Evolutionary conservation across 2,888 invertebrate species (phyloP).

Genomic region (Microctonus brassicae): DNA sequence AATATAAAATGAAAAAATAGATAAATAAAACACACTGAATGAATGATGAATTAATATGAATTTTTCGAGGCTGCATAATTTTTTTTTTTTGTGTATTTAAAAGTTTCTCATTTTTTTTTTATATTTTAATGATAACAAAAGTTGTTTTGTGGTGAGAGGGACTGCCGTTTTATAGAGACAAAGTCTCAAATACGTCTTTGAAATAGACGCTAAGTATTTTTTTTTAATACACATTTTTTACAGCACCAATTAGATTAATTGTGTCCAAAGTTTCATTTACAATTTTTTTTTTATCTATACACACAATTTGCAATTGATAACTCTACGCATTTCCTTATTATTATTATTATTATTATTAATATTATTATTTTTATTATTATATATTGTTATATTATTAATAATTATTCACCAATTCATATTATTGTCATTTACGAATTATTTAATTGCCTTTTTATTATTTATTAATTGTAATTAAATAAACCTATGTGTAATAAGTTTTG

Average conservation of each 20-base stretch:
- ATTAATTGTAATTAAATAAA: constrained; percentile 66
- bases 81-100: constrained; percentile 2
- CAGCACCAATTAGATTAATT: constrained; percentile 39
- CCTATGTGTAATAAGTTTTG: constrained; percentile 70
- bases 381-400: constrained; percentile 38
- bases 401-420: constrained; percentile 43
- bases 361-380: no score
- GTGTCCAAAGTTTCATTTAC: constrained; percentile 45
- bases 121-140: constrained; percentile 2
- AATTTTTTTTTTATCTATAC: constrained; percentile 17
- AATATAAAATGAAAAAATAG: constrained; percentile 17
- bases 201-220: background rate
- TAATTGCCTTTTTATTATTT: constrained; percentile 66
- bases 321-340: constrained; percentile 48
- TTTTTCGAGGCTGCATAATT: constrained; percentile 21
- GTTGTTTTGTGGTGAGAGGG: constrained; percentile 10
- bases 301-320: constrained; percentile 40
- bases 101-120: background rate
- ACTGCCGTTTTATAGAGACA: constrained; percentile 27
- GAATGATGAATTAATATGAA: constrained; percentile 6
- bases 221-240: constrained; percentile 26
- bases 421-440: constrained; percentile 39
- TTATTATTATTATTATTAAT: constrained; percentile 36
- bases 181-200: constrained; percentile 9
- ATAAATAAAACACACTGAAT: constrained; percentile 11